These are phyloP conservation scores for Sinocyclocheilus rhinocerous DNA, from an alignment of 2,113 vertebrate species.

Conservation along the genomic window DNA sequence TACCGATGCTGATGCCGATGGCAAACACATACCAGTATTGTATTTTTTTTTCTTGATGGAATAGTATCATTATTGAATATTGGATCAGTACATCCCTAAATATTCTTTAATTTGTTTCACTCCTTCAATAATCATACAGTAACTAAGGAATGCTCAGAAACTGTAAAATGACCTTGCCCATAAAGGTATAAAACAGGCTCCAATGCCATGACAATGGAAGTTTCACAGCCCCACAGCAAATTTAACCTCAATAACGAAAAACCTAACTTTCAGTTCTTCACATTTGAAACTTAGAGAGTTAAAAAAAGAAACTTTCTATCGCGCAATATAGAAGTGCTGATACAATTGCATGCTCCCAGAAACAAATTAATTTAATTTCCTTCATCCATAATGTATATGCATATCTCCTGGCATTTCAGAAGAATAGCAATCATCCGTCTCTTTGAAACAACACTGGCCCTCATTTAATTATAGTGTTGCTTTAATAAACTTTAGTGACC, in stretches of 20 bases:
- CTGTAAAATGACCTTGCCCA: background rate
- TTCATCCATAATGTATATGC: conserved; percentile 2
- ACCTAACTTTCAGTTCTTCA: background rate
- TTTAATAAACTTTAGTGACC: conserved; percentile 30
- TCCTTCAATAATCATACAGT: background rate
- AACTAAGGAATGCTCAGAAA: background rate
- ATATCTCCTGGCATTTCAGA: conserved; percentile 22
- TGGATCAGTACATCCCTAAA: background rate
- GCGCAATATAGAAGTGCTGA: background rate
- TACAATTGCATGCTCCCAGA: conserved; percentile 1
- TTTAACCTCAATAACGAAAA: background rate
- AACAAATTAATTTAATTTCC: conserved; percentile 17
- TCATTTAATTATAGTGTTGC: conserved; percentile 24
- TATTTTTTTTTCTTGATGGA: background rate
- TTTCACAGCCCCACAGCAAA: background rate
- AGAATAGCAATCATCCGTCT: conserved; percentile 1
- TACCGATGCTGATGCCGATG: too few species aligned
- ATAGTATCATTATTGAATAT: background rate
- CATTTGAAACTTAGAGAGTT: background rate
- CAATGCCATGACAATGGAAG: background rate
- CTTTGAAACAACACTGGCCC: conserved; percentile 11
- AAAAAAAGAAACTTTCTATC: background rate
- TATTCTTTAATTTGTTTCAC: background rate
- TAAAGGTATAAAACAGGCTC: too few species aligned
- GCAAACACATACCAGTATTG: too few species aligned